Base-by-base conservation (phyloP, 64 coral and sea anemone genomes). In the Exaiptasia diaphana region DNA sequence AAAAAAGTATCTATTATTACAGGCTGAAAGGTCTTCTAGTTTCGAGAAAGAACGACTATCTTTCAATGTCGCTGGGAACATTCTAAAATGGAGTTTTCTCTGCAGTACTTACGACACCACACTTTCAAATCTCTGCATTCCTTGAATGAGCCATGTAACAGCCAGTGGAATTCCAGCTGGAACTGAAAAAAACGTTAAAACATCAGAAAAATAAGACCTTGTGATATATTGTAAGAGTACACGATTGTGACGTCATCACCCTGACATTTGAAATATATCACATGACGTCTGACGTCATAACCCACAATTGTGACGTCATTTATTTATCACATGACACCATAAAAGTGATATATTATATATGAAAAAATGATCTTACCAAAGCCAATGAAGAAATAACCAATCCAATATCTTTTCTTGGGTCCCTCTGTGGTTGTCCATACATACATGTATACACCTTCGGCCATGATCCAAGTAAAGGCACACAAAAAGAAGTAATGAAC, bases 401-500 rank as follows among this genome's bases (percentile, higher is more conserved):
- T 70, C 91, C 91, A 94, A 31, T 79, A 78, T 56, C 68, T 63
- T 59, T 83, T 77, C 24, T 71, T 69, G 20, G 91, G 61, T 41
- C 91, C 91, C 4, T 71, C 53, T 22, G 42, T 37, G 13, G 91
- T 78, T 21, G 65, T 76, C 91, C 85, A 89, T 37, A 25, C 86
- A 55, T 83, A 74, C 91, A 94, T 94, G 64, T 94, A 94, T 12
- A 88, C 55, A 0, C 78, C 80, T n/a, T 94, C 91, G 7, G 91
- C 67, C 33, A 94, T 37, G 48, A 94, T 94, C 91, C 85, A 94
- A 13, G 91, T 81, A 53, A 94, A 89, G 2, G 91, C 61, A 8
- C 91, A 94, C 41, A 94, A 43, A 74, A 73, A 94, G 79, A 94
- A 94, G 46, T 94, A 94, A 38, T 94, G 91, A 29, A 74, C 91